Evolutionary conservation across 2,113 vertebrate genomes (phyloP), one percentile per base, ranked within the genome.

Genomic region (Antigone vipio): DNA sequence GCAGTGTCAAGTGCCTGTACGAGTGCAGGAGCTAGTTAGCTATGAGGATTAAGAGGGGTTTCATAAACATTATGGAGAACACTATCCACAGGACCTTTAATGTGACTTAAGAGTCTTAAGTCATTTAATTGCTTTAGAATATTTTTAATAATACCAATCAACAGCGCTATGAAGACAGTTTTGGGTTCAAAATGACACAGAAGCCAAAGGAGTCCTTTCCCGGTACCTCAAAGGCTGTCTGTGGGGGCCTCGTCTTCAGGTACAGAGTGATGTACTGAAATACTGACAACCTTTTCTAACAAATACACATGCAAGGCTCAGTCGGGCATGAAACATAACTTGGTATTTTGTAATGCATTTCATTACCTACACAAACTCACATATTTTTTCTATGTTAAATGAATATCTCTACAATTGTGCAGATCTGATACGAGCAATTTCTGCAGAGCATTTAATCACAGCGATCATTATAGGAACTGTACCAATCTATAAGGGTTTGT

Each of bases 11-110:
- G 5, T 13, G 71, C n/a, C 64, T 5, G 26, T 30, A 42, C 27
- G n/a, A 32, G 22, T 11, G 60, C 63, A 73, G 68, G 35, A 76
- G 60, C n/a, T 74, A 10, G 64, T 19, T 55, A 68, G 45, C 44
- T 22, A 14, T 9, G 12, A 58, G 16, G 68, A 85, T 12, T 23
- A n/a, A 76, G 38, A 72, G 16, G 1, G 8, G 29, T 9, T 93
- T 73, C 47, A 35, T 10, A 34, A 63, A 62, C 50, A 9, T 11
- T 22, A 9, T 30, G 19, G 63, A 67, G 24, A 74, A 78, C 12
- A 4, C 9, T 1, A 12, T 52, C 56, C 52, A 40, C 0, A 4
- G 64, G n/a, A 42, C 30, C 32, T 56, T 59, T 4, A 27, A 56
- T 15, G 32, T 21, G 47, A 55, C 35, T 68, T n/a, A 47, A 64